Evolutionary conservation across 2,113 vertebrate species (phyloP).

Genomic region (Tragelaphus buxtoni): DNA sequence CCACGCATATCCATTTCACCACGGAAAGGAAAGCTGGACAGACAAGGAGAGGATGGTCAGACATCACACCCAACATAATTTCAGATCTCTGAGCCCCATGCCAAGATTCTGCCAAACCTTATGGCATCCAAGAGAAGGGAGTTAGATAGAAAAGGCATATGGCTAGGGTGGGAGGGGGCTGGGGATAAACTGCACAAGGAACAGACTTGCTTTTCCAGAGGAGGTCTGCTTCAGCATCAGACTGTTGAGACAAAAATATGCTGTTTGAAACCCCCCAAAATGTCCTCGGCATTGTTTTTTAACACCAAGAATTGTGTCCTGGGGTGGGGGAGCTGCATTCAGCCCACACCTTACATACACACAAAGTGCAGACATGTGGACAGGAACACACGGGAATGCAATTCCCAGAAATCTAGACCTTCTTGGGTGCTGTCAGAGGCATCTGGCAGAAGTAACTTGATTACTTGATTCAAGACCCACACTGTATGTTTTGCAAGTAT

Average conservation of each 20-base stretch:
- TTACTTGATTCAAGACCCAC: slow-evolving; percentile 65
- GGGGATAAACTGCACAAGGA: slow-evolving; percentile 49
- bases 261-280: slow-evolving; percentile 42
- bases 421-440: slow-evolving; percentile 56
- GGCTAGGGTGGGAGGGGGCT: slow-evolving; percentile 46
- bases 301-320: neutral
- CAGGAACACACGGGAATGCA: neutral
- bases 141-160: slow-evolving; percentile 69
- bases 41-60: slow-evolving; percentile 51
- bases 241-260: slow-evolving; percentile 57
- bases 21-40: slow-evolving; percentile 7
- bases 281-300: neutral
- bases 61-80: slow-evolving; percentile 48
- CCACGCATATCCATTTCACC: neutral
- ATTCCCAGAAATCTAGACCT: slow-evolving; percentile 27
- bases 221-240: slow-evolving; percentile 63
- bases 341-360: neutral
- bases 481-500: slow-evolving; percentile 70
- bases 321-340: neutral
- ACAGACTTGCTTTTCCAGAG: slow-evolving; percentile 70
- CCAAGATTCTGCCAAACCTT: slow-evolving; percentile 76
- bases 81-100: slow-evolving; percentile 56
- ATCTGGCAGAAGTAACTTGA: slow-evolving; percentile 65
- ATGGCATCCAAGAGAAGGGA: slow-evolving; percentile 61
- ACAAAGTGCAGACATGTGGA: neutral